phyloP scores from a whole-genome alignment of 2,113 vertebrate species.

The Nannospalax galili region DNA sequence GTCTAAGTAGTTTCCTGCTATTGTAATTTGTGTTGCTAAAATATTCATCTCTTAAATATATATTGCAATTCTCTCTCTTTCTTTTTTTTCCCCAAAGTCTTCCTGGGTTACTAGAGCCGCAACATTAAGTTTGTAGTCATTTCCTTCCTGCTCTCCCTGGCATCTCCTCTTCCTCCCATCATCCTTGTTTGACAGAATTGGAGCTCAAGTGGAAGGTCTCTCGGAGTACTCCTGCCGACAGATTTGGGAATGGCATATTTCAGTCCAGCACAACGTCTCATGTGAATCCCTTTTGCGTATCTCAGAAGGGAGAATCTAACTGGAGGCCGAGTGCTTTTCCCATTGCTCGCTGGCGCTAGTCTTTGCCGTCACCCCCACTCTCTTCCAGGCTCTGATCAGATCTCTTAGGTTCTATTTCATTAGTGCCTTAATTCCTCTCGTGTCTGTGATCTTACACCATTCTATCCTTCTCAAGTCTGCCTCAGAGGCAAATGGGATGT shows the following conservation, averaged over 20 bases:
- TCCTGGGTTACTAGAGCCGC: neutral
- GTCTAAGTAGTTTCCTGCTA: neutral
- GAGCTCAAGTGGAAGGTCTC: neutral
- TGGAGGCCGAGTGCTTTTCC: fast-evolving
- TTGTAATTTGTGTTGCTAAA: neutral
- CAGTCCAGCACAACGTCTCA: neutral
- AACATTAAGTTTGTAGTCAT: neutral
- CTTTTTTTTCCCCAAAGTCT: neutral
- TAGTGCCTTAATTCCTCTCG: neutral
- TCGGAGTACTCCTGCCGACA: neutral
- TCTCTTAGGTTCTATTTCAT: neutral
- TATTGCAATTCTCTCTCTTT: neutral
- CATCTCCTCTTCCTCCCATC: neutral
- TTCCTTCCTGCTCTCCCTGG: neutral
- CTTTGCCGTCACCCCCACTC: too few relatives aligned
- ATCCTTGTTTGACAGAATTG: neutral
- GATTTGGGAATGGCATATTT: neutral
- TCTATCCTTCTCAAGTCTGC: neutral
- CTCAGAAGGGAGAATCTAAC: neutral
- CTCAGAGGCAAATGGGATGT: neutral
- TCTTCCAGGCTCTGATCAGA: neutral
- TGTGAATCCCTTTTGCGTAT: neutral
- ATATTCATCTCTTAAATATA: neutral
- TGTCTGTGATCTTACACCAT: neutral
- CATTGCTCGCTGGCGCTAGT: neutral